Evolutionary conservation across 2,113 vertebrate genomes (phyloP).

Genomic region (crab-eating macaque (Macaca fascicularis)): T2T-MFA8v1.1 NC_088376.1:91797501-91798000

Average conservation of each 20-base stretch:
- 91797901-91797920: not conserved
- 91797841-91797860: not conserved
- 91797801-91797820: not conserved
- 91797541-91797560: conserved; percentile 3
- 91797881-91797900: conserved; percentile 6
- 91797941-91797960: not conserved
- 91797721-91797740: not conserved
- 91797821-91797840: not conserved
- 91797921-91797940: conserved; percentile 21
- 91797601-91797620: not conserved
- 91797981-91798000: not conserved
- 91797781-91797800: not conserved
- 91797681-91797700: not conserved
- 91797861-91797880: not conserved
- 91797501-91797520: conserved; percentile 21
- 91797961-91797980: not conserved
- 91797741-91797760: not conserved
- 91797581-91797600: conserved; percentile 27
- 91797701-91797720: not conserved
- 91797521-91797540: not conserved
- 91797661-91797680: not conserved
- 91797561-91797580: not conserved
- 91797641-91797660: not conserved
- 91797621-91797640: conserved; percentile 9
- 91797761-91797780: not conserved